Evolutionary conservation across 2,797 vertebrate species (phyloP).

Genomic region (Tachyglossus aculeatus): DNA sequence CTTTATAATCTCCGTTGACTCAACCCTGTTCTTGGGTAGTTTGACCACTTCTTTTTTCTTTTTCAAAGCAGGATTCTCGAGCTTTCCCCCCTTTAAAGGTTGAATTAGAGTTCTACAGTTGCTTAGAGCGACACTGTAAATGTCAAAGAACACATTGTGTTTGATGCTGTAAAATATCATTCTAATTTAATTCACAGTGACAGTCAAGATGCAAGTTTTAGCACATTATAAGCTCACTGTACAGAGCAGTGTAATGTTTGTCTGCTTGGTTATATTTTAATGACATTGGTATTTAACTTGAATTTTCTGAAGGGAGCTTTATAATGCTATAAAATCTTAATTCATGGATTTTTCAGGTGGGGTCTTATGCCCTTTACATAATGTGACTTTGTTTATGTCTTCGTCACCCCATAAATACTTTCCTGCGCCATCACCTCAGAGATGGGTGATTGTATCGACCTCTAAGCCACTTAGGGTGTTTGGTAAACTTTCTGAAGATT

Average conservation of each 20-base stretch:
- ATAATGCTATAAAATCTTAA: not conserved
- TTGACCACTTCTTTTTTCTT: not conserved
- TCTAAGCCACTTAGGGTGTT: no score
- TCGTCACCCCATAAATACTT: no score
- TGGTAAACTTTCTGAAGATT: no score
- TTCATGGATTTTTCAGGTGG: not conserved
- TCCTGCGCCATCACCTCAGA: no score
- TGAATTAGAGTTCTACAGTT: not conserved
- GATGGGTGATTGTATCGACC: no score
- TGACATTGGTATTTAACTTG: not conserved
- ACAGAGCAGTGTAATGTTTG: not conserved
- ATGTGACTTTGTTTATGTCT: no score
- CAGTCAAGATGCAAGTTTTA: not conserved
- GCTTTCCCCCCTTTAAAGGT: not conserved
- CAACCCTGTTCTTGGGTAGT: not conserved
- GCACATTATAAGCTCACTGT: not conserved
- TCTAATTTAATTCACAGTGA: conserved; percentile 31
- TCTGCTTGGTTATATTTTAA: not conserved
- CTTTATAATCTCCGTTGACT: not conserved
- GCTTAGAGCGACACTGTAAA: conserved; percentile 14
- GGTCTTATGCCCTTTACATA: not conserved
- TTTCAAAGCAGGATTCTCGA: not conserved
- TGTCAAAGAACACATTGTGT: conserved; percentile 16
- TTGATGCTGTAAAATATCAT: conserved; percentile 17
- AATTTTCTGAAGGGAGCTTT: conserved; percentile 8